phyloP scores from a whole-genome alignment of 2,113 vertebrate species.

The Polyodon spathula region DNA sequence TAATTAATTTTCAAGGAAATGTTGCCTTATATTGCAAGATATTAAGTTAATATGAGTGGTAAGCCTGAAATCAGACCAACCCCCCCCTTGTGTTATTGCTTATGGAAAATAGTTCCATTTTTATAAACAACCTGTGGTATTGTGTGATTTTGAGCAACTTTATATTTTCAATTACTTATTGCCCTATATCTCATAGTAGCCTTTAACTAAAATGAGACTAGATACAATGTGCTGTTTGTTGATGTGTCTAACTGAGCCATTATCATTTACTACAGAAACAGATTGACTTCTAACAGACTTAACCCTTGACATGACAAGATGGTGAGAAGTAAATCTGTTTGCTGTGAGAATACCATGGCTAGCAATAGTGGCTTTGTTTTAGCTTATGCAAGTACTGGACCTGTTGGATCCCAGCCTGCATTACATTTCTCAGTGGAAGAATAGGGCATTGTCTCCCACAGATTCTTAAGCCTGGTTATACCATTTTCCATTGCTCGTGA shows the following conservation, averaged over 20 bases:
- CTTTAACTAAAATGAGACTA: slow-evolving; percentile 20
- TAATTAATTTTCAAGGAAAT: too few relatives aligned
- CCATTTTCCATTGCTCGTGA: slow-evolving; percentile 9
- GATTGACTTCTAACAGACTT: slow-evolving; percentile 38
- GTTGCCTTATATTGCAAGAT: too few relatives aligned
- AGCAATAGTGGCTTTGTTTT: slow-evolving; percentile 49
- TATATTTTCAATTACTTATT: slow-evolving; percentile 28
- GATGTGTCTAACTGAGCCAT: slow-evolving; percentile 27
- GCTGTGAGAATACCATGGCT: slow-evolving; percentile 19
- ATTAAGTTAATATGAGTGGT: too few relatives aligned
- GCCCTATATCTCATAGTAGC: slow-evolving; percentile 28
- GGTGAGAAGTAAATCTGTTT: slow-evolving; percentile 39
- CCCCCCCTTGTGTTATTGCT: too few relatives aligned
- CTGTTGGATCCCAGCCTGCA: slow-evolving; percentile 50
- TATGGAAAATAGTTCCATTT: not conserved
- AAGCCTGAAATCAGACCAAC: too few relatives aligned
- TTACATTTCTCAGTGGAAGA: slow-evolving; percentile 42
- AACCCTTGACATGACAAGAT: slow-evolving; percentile 39
- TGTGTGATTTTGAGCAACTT: slow-evolving; percentile 26
- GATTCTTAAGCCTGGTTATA: slow-evolving; percentile 21
- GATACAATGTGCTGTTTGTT: slow-evolving; percentile 33
- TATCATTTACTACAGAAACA: slow-evolving; percentile 41
- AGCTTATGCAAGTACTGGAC: slow-evolving; percentile 37
- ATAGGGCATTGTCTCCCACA: slow-evolving; percentile 43
- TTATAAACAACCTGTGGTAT: slow-evolving; percentile 22